A percentile compares a stretch with the other conserved stretches of the same genome.
These are phyloP conservation scores for Saguinus midas DNA, from an alignment of 2,113 vertebrate species.

Conservation along the genomic window DNA sequence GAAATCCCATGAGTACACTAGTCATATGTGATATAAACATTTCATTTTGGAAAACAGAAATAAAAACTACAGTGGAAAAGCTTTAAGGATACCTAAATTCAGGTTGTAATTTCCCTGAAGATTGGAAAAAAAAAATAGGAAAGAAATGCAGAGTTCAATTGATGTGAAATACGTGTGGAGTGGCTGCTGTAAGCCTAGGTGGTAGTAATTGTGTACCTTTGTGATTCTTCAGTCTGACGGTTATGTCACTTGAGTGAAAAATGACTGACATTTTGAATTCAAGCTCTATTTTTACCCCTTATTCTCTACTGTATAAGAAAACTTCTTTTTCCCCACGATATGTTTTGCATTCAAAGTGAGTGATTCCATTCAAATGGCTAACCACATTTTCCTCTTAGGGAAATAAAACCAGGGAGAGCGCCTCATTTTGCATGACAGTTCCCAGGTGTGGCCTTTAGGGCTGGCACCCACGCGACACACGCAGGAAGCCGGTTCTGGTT, in stretches of 20 bases:
- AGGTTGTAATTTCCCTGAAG: conserved; percentile 28
- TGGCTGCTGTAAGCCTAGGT: fast-evolving
- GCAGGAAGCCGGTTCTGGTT: conserved; percentile 62
- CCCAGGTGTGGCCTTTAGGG: conserved; percentile 53
- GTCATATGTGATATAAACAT: conserved; percentile 8
- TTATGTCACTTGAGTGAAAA: not conserved
- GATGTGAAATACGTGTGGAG: not conserved
- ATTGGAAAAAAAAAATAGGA: not conserved
- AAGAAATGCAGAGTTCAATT: not conserved
- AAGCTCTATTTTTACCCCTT: not conserved
- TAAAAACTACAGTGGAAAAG: not conserved
- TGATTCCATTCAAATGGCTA: conserved; percentile 47
- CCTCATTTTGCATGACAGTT: conserved; percentile 43
- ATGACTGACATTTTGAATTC: not conserved
- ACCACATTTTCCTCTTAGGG: conserved; percentile 19
- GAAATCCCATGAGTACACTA: conserved; percentile 17
- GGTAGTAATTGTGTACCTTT: not conserved
- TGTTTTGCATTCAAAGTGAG: not conserved
- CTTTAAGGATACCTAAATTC: conserved; percentile 55
- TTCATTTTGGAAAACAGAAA: conserved; percentile 5
- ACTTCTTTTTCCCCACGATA: too few relatives aligned
- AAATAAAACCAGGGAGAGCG: not conserved
- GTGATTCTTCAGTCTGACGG: not conserved
- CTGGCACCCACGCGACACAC: conserved; percentile 28
- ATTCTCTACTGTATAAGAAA: not conserved